phyloP scores from a whole-genome alignment of 2,888 invertebrate species.

The Drosophila anomalata region DNA sequence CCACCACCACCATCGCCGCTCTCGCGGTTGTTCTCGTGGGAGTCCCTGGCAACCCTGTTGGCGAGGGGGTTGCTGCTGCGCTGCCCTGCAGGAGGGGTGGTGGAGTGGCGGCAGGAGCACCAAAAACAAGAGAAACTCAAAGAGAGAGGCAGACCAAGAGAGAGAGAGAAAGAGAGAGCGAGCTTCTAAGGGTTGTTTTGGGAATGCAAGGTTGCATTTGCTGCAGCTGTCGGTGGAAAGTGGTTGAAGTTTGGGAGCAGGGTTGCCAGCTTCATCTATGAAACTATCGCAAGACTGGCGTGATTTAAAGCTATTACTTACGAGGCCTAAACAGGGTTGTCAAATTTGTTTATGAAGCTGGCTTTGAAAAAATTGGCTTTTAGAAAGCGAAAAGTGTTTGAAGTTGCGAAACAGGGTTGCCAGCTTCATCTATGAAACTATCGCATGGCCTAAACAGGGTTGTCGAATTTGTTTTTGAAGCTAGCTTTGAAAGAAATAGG shows the following conservation, averaged over 20 bases:
- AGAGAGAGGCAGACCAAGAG: background rate
- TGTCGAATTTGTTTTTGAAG: conserved; percentile 4
- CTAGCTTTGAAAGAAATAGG: background rate
- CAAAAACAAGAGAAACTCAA: background rate
- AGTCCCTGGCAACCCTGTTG: conserved; percentile 7
- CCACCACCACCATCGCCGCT: conserved; percentile 45
- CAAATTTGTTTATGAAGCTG: background rate
- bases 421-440: conserved; percentile 3
- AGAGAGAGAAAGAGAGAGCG: background rate
- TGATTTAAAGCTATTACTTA: no score
- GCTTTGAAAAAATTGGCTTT: no score
- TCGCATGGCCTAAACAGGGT: conserved; percentile 12
- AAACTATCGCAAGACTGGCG: background rate
- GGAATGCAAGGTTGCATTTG: conserved; percentile 64
- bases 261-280: conserved; percentile 30
- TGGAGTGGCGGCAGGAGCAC: background rate
- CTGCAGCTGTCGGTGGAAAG: conserved; percentile 42
- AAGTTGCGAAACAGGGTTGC: conserved; percentile 43
- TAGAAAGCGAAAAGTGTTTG: conserved; percentile 28
- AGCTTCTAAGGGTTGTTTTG: conserved; percentile 41
- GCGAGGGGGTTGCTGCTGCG: conserved; percentile 5
- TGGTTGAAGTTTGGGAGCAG: conserved; percentile 32
- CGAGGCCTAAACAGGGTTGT: conserved; percentile 25
- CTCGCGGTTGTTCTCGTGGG: conserved; percentile 2
- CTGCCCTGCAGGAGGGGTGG: conserved; percentile 2